Evolutionary conservation across 2,797 vertebrate species (phyloP), one percentile per base, ranked within the genome.

Genomic region (Coregonus suidteri): DNA sequence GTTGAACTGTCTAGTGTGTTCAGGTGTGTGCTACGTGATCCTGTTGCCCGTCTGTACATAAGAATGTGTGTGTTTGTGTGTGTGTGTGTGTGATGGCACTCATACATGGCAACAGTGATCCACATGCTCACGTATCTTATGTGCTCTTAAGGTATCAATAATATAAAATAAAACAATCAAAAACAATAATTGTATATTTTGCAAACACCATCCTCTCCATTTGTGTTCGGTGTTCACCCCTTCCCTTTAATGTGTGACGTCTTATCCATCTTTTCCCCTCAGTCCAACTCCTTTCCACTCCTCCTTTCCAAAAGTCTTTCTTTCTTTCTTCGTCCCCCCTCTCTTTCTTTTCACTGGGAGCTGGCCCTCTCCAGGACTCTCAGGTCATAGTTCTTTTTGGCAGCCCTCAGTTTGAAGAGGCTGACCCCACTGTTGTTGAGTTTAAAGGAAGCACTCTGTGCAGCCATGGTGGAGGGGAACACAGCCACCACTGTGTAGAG

Each of bases 301-400:
- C 74, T 34, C 71, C 77, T 79, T 62, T 73, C 88, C 75, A 76
- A 83, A 82, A 90, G 87, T 78, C 79, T 82, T 82, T 74, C 56
- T 82, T 82, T 74, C 56, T 77, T 80, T 71, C 76, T 77, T 70
- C 73, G 77, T 85, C 78, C 88, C 66, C 67, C 13, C 82, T 64
- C 82, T 64, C 71, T 67, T 75, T 73, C 74, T 65, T 71, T 89
- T 95, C 95, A 99, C 92, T 99, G 98, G 70, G 98, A 99, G 90
- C 98, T 99, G 82, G 97, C 97, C 81, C 97, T 94, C 93, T 99
- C 98, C 93, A 99, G 94, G 88, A 99, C 94, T 56, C 97, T 95
- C 92, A 99, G 90, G 93, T 98, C 97, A 83, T 98, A 98, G 97
- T 97, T 98, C 95, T 96, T 97, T 96, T 97, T 98, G 95, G 98